Percentiles rank a stretch among this genome's conserved stretches.
Evolutionary conservation across 2,797 vertebrate species (phyloP).

Genomic region (Rhinoraja longicauda): DNA sequence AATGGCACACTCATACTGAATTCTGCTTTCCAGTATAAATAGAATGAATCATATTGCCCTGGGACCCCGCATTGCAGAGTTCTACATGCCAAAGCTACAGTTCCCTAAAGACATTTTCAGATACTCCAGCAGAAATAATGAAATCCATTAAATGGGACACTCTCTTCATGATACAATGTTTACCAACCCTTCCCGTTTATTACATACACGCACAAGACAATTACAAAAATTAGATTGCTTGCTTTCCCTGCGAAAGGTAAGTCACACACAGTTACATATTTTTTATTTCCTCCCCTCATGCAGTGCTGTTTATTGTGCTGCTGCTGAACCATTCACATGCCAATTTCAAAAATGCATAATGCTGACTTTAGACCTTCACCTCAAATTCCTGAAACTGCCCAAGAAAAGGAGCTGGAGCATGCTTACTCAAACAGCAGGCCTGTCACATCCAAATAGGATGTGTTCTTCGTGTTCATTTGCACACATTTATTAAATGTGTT

Average conservation of each 20-base stretch:
- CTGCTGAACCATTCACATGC: background rate
- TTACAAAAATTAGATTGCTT: conserved; percentile 1
- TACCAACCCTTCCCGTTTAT: background rate
- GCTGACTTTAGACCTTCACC: background rate
- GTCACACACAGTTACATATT: background rate
- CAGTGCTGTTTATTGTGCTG: background rate
- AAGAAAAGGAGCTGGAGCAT: background rate
- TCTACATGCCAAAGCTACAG: background rate
- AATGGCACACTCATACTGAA: background rate
- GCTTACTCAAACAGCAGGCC: background rate
- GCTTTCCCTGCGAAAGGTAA: background rate
- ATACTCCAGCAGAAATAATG: background rate
- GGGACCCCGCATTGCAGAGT: background rate
- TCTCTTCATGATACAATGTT: background rate
- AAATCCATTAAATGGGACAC: conserved; percentile 2
- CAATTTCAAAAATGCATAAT: background rate
- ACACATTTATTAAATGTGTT: background rate
- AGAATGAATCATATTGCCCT: background rate
- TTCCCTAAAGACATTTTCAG: background rate
- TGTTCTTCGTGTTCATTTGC: background rate
- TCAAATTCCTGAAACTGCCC: background rate
- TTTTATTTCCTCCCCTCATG: background rate
- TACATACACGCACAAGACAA: background rate
- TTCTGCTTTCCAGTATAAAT: background rate
- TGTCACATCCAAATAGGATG: background rate